Percentiles rank a stretch among this genome's conserved stretches.
phyloP scores from a whole-genome alignment of 2,113 vertebrate species.

The Sapajus apella region DNA sequence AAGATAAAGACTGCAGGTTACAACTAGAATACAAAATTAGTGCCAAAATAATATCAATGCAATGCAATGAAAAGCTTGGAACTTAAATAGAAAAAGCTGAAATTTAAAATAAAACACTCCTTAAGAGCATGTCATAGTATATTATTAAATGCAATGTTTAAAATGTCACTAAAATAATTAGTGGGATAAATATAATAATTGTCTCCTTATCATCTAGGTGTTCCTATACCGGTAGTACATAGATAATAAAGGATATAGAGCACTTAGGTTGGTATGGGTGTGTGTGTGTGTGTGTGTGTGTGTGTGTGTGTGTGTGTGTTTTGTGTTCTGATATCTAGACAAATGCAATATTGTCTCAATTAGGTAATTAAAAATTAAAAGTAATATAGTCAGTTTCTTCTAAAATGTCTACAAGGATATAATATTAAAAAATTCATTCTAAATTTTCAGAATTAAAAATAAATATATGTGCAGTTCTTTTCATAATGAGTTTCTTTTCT shows the following conservation, averaged over 20 bases:
- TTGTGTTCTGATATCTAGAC: neutral
- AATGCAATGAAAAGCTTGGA: neutral
- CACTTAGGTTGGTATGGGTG: neutral
- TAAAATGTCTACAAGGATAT: neutral
- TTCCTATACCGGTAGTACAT: neutral
- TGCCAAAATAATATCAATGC: neutral
- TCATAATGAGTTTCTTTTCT: constrained; percentile 17
- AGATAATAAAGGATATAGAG: neutral
- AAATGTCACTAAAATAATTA: neutral
- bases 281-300: neutral
- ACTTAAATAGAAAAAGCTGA: neutral
- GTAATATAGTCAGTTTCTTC: neutral
- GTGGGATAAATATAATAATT: neutral
- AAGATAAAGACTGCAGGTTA: neutral
- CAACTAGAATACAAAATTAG: neutral
- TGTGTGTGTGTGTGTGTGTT: neutral
- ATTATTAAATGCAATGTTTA: neutral
- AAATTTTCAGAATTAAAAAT: neutral
- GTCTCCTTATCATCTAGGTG: neutral
- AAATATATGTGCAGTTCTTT: neutral
- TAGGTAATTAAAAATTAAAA: constrained; percentile 30
- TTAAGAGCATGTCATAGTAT: neutral
- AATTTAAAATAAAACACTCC: neutral
- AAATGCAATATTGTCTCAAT: neutral
- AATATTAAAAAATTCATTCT: neutral